Evolutionary conservation across 2,888 invertebrate genomes (phyloP), one percentile per base, ranked within the genome.

Genomic region (Drosophila neotestacea): DNA sequence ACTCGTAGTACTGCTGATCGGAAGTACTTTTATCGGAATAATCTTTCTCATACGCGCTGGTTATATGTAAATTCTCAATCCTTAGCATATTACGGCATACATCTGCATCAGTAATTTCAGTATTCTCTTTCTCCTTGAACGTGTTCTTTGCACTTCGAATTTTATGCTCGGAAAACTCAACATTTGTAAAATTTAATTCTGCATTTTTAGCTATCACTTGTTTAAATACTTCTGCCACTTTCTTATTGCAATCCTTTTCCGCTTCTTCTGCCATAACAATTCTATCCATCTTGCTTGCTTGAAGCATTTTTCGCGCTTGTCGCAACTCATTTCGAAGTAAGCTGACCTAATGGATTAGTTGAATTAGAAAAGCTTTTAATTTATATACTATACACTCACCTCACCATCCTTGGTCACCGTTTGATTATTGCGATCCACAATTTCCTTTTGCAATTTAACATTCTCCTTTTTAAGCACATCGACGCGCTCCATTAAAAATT

Each of bases 281-380:
- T 42, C 90, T 91, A 48, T 92, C 91, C 73, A 91, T 89, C 63
- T 89, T 90, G 16, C 87, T 82, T 34, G 72, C 75, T 64, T 92
- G 90, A 6, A 92, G 81, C 64, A 91, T 83, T 39, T 91, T 91
- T 27, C 91, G 90, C n/a, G 91, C 68, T 48, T 92, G 89, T 4
- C 88, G 90, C 11, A 92, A 73, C 52, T 92, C 92, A 68, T 91
- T 90, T 1, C 92, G 91, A 3, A 92, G 79, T 42, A 92, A 52
- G 5, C 84, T 79, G 11, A 85, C 76, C 91, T 91, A 28, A 28
- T 4, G 28, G 16, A 46, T 0, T 0, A 10, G 38, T 30, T 27
- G 10, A 10, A 27, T 54, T 10, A 62, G 2, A 6, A 39, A 30
- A 13, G n/a, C 1, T 11, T 34, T 2, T 0, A 32, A n/a, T 4